phyloP scores from a whole-genome alignment of 2,113 vertebrate genomes.

The rabbit (Oryctolagus cuniculus) region mOryCun1.1 NC_091444.1:24838001-24838500 shows the following conservation, averaged over 20 bases:
- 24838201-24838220: neutral
- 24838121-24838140: constrained; percentile 23
- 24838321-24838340: no score
- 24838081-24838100: constrained; percentile 26
- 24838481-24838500: no score
- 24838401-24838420: no score
- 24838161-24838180: neutral
- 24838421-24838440: no score
- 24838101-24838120: neutral
- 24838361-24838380: no score
- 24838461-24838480: no score
- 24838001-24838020: neutral
- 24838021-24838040: neutral
- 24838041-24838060: neutral
- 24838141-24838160: neutral
- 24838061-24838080: constrained; percentile 6
- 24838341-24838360: no score
- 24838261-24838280: neutral
- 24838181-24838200: neutral
- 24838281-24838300: no score
- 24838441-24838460: no score
- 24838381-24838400: no score
- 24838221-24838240: neutral
- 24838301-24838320: no score
- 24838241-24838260: neutral